Base-by-base conservation (phyloP, 2,113 vertebrate genomes). In the Aplodontia rufa region DNA sequence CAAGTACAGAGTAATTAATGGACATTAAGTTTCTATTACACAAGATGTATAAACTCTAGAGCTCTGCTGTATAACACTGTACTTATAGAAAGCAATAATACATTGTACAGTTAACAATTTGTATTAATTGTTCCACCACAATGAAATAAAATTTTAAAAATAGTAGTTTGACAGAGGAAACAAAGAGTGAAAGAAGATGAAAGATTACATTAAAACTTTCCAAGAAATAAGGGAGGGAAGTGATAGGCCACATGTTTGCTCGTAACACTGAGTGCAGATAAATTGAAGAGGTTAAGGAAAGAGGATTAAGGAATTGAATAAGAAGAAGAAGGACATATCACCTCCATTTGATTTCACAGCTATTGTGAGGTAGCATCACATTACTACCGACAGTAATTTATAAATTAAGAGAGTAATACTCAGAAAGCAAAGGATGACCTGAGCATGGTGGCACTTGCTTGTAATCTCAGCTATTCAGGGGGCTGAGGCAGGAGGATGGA, bases 371-470 rank as follows among this genome's bases (percentile, higher is more conserved):
- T 75, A 51, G 19, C 87, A 62, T 22, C 58, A 20, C 74, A 32
- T 82, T 62, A 81, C 6, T n/a, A 91, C 10, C 28, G 81, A 68
- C 3, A 28, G 12, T 1, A 69, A 32, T 35, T 91, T 75, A 45
- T 17, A 87, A 82, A 60, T 94, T 87, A 78, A 78, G 76, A 92
- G 22, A 83, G 24, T 92, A 87, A 69, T 82, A 75, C 35, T 87
- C 51, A 53, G 82, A 92, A 64, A 51, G 53, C 71, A 87, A 87
- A 75, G 82, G 76, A 87, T 13, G 90, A 60, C 58, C 24, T 28
- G 58, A 26, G 58, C 24, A 60, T 60, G 24, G 58, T 60, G 24
- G 58, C 58, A 28, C 58, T 60, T 7, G 1, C 22, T 60, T 60
- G 58, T 28, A 60, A 60, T 60, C 58, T 9, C 19, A 26, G 58